A percentile compares a stretch with the other conserved stretches of the same genome.
Conservation (phyloP, 2,888 invertebrate species). For the Ommatoiulus sabulosus region DNA sequence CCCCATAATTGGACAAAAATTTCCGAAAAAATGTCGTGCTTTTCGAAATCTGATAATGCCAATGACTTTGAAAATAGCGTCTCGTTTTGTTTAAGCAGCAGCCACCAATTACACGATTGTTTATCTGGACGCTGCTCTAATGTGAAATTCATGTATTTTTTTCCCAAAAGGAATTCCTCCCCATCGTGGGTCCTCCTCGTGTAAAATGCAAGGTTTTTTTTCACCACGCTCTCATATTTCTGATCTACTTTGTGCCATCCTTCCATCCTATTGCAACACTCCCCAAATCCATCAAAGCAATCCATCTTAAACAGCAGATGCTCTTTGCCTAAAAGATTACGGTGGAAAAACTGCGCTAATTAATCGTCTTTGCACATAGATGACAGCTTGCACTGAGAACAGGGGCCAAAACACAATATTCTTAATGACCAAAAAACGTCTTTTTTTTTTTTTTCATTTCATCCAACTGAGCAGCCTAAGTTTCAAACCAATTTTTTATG, state of each 20-base stretch:
- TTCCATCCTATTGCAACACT: constrained; percentile 47
- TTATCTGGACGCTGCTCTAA: constrained; percentile 29
- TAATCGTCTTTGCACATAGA: constrained; percentile 53
- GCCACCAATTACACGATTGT: neutral
- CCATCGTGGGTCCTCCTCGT: neutral
- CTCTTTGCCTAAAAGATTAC: constrained; percentile 54
- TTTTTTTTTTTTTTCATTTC: neutral
- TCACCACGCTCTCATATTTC: constrained; percentile 8
- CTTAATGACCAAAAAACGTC: constrained; percentile 44
- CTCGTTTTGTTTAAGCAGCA: neutral
- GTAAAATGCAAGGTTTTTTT: constrained; percentile 7
- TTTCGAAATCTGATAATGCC: neutral
- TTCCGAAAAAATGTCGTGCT: neutral
- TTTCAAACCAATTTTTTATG: constrained; percentile 16
- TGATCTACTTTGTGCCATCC: constrained; percentile 35
- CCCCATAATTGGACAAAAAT: constrained; percentile 15
- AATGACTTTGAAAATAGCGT: neutral
- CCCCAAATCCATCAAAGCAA: constrained; percentile 50
- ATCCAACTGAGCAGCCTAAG: neutral
- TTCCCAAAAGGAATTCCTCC: neutral
- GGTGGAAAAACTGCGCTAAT: constrained; percentile 48
- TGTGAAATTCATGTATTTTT: constrained; percentile 39
- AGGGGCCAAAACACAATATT: constrained; percentile 41
- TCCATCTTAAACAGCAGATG: constrained; percentile 53
- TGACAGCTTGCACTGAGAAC: constrained; percentile 52